Evolutionary conservation across 2,888 invertebrate species (phyloP).

Genomic region (Cryptops parisi): DNA sequence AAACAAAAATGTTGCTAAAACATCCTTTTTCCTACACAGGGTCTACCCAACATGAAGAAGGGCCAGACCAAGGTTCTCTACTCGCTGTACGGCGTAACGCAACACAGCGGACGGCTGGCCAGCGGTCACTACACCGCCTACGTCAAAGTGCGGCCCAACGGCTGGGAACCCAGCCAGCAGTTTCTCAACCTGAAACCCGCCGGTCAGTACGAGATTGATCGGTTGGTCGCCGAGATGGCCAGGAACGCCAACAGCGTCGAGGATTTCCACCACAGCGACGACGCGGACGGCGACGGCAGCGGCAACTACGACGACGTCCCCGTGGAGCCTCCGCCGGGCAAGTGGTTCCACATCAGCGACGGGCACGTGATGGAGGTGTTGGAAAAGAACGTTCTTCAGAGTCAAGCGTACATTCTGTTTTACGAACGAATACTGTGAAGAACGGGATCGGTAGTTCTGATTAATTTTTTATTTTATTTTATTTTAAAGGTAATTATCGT

Average conservation of each 20-base stretch:
- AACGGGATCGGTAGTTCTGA: too few species aligned
- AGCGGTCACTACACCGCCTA: slow-evolving; percentile 90
- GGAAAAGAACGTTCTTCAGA: slow-evolving; percentile 61
- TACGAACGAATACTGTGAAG: slow-evolving; percentile 80
- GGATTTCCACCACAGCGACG: not conserved
- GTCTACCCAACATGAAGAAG: slow-evolving; percentile 27
- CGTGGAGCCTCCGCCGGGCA: slow-evolving; percentile 42
- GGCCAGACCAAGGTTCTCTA: slow-evolving; percentile 59
- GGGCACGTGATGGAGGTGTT: slow-evolving; percentile 62
- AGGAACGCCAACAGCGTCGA: slow-evolving; percentile 1
- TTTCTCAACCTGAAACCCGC: slow-evolving; percentile 16
- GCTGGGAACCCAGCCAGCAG: slow-evolving; percentile 9
- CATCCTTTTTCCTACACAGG: slow-evolving; percentile 15
- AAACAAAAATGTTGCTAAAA: too few species aligned
- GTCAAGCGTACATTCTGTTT: slow-evolving; percentile 90
- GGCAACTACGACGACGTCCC: slow-evolving; percentile 1
- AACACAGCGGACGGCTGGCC: slow-evolving; percentile 80
- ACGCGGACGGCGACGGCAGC: slow-evolving; percentile 24
- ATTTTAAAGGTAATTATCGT: too few species aligned
- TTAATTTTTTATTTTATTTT: too few species aligned
- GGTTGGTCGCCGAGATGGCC: slow-evolving; percentile 15
- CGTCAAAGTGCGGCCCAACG: slow-evolving; percentile 52
- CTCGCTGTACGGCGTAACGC: slow-evolving; percentile 86
- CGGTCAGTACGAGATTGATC: slow-evolving; percentile 10
- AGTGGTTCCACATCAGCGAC: slow-evolving; percentile 92